Conservation (phyloP, 2,797 vertebrate genomes). For the Silurus lanzhouensis region DNA sequence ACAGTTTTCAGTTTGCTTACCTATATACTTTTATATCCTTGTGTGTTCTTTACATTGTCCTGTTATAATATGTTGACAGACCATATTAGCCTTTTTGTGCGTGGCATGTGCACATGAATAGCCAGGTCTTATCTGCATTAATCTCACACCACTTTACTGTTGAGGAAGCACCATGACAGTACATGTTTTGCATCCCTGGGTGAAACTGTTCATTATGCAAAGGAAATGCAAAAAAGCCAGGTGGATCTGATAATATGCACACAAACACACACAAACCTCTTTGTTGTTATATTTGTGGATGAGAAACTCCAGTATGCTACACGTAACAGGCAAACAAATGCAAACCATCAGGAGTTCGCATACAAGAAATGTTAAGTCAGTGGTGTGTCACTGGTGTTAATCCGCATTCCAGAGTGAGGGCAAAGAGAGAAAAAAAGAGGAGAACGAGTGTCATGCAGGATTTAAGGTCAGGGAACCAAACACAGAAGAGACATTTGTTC, state of each 20-base stretch:
- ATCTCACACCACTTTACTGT: neutral
- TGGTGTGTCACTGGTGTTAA: neutral
- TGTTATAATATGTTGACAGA: neutral
- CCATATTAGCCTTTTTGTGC: neutral
- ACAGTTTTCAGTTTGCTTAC: neutral
- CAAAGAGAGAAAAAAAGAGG: conserved; percentile 9
- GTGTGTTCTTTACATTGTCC: neutral
- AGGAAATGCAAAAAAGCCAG: conserved; percentile 38
- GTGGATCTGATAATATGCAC: neutral
- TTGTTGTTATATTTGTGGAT: neutral
- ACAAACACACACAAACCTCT: neutral
- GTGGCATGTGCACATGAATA: neutral
- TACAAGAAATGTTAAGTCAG: conserved; percentile 1
- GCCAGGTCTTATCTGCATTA: neutral
- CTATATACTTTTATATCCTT: neutral
- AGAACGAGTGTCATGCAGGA: conserved; percentile 17
- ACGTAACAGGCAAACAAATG: conserved; percentile 2
- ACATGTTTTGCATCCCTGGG: conserved; percentile 32
- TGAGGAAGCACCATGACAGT: neutral
- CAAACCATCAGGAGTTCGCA: neutral
- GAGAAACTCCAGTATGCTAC: neutral
- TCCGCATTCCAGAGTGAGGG: neutral
- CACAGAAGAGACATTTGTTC: conserved; percentile 66
- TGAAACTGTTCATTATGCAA: conserved; percentile 33
- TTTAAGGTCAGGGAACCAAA: conserved; percentile 46